Conservation (phyloP, 1,140 invertebrate genomes). For the Branchinecta lynchi region DNA sequence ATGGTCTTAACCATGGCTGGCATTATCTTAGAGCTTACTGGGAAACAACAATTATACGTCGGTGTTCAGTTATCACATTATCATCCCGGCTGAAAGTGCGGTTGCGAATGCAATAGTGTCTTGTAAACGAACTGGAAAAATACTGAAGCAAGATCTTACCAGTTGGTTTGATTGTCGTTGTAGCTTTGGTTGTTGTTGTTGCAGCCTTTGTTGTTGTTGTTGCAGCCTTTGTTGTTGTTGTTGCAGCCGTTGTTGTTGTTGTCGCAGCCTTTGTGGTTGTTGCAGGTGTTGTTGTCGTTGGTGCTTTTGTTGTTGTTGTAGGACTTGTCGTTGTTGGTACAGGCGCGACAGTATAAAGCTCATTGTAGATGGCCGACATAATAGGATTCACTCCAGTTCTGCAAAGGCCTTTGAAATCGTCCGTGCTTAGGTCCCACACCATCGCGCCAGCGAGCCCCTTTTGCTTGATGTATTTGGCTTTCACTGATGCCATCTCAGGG, state of each 20-base stretch:
- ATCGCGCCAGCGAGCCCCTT: conserved; percentile 24
- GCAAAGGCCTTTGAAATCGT: conserved; percentile 22
- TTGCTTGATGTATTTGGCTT: conserved; percentile 23
- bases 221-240: no score
- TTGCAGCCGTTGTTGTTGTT: background rate
- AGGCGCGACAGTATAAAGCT: background rate
- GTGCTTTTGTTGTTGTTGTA: background rate
- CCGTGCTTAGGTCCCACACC: conserved; percentile 26
- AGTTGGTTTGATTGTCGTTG: background rate
- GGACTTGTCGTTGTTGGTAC: background rate
- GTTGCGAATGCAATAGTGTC: background rate
- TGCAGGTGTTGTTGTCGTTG: background rate
- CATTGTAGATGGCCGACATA: conserved; percentile 23
- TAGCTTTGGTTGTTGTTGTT: background rate
- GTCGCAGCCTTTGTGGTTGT: background rate
- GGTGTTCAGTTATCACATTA: no score
- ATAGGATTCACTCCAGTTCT: conserved; percentile 29
- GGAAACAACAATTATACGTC: no score
- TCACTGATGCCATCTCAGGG: conserved; percentile 18
- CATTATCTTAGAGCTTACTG: no score
- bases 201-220: no score
- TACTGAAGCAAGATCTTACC: background rate
- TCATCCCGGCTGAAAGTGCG: no score
- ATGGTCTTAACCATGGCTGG: no score
- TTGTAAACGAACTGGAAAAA: background rate